Base-by-base conservation (phyloP, 2,113 vertebrate genomes). In the Nothoprocta perdicaria region DNA sequence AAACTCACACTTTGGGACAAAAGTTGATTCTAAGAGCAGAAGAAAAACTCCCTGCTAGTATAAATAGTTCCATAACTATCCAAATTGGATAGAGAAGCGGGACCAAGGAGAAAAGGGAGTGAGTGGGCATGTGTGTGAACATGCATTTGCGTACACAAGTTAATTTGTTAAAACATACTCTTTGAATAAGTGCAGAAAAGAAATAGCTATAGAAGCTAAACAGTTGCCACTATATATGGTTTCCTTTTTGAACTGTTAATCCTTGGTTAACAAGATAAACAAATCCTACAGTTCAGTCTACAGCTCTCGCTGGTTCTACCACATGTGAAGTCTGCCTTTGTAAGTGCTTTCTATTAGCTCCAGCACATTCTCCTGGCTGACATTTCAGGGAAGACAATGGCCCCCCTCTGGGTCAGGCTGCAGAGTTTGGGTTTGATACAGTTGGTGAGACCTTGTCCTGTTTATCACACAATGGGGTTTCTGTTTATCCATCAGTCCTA, bases 371-470 rank as follows among this genome's bases (percentile, higher is more conserved):
- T 75, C 22, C 55, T 71, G 73, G 26, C 77, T 62, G 77, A 62
- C 80, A 66, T 81, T 78, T 33, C 74, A 38, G 86, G 75, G 84
- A 31, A 62, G 76, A 88, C 69, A 88, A 84, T 62, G 66, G 83
- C 93, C 80, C 86, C 88, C 93, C 46, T 55, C 88, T 67, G 88
- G 58, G 80, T 62, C 3, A 58, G 86, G 88, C 93, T 90, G 84
- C 75, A 50, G 50, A 52, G 75, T 84, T 90, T 69, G 74, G 80
- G 58, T 78, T 86, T 68, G 86, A 75, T 90, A 78, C n/a, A 80
- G 52, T 92, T 88, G 88, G 84, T 84, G 80, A 74, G 94, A 84
- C 0, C 6, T 80, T 3, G 4, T 76, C 93, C 92, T 84, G 24
- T 93, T 89, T 62, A 66, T 89, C 90, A 89, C 60, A 88, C 88